Evolutionary conservation across 2,113 vertebrate genomes (phyloP), one percentile per base, ranked within the genome.

Genomic region (Cromileptes altivelis): DNA sequence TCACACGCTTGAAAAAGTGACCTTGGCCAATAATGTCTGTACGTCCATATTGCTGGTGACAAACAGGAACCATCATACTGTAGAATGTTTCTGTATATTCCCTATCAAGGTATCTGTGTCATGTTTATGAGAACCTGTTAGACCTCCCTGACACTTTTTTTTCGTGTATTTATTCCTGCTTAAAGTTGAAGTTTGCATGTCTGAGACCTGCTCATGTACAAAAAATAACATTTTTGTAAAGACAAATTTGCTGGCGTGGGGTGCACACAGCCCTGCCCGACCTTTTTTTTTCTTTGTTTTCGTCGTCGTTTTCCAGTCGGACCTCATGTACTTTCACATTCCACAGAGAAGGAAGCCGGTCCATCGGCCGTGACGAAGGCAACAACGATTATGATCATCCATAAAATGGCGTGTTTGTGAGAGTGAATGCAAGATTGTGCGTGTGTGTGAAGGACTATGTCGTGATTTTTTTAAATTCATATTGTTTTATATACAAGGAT

Each of bases 11-110:
- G 83, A 86, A 89, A 81, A 94, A 92, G 91, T 93, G 91, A 85
- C 93, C 93, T 93, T 92, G 87, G 92, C 88, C 93, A 94, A 91
- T 85, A 80, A 82, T 25, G 88, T 89, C 81, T 92, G 81, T 91
- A 80, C 12, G 79, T 89, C 73, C 56, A 62, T 80, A 73, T 70
- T 70, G 62, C 84, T 65, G 71, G 81, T 86, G 80, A 81, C 62
- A 56, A 65, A 84, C 9, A 3, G 21, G 80, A 60, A 74, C 55
- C 75, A 50, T 81, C 79, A 52, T 23, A 50, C 81, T 74, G 81
- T 82, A 71, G 87, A 91, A 85, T 81, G 73, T 78, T 67, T 84
- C 61, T 47, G 72, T 84, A 47, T 64, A 65, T 77, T 8, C 42
- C 62, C 65, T 60, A 53, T 80, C 55, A 37, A 60, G 30, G n/a